Base-by-base conservation (phyloP, 2,888 invertebrate genomes). In the Trichogramma dendrolimi region DNA sequence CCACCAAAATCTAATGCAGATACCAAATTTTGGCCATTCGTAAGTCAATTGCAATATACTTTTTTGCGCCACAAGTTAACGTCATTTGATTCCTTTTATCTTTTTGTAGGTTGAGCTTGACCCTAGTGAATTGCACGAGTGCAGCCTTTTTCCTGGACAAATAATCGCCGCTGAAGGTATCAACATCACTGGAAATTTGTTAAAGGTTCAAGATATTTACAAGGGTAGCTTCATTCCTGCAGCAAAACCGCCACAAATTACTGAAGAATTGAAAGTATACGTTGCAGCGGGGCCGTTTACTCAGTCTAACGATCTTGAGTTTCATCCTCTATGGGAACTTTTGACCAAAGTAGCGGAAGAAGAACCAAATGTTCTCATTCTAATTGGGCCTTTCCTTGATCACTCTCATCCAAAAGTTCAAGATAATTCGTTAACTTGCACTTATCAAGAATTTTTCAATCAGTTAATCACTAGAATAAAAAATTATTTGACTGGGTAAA, bases 341-440 rank as follows among this genome's bases (percentile, higher is more conserved):
- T 79, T 94, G 69, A 75, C 83, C 11, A 86, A 88, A 71, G 85
- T 93, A 0, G 80, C 79, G 60, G 81, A 85, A 10, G 83, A 88
- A 67, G 83, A 84, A 69, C 96, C 96, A 0, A 88, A 96, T 76
- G 80, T 94, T 27, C 83, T 91, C 47, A 84, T 96, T 65, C 80
- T 96, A 71, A 84, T 89, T 8, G 96, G 96, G 0, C 95, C 96
- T 0, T 92, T 95, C 75, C 76, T 95, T 58, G 93, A 94, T 72
- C 81, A 82, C 7, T 84, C 85, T 38, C 89, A 91, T 76, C 79
- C 83, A 10, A 81, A 84, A 61, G 81, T 90, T n/a, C 80, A 76
- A 48, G 84, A 86, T 62, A 84, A 85, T 62, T 77, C 81, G 0
- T 80, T 90, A 69, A 84, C 84, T 0, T 87, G 87, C 69, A 85